Evolutionary conservation across 2,888 invertebrate species (phyloP).

Genomic region (Tiliacea aurago): DNA sequence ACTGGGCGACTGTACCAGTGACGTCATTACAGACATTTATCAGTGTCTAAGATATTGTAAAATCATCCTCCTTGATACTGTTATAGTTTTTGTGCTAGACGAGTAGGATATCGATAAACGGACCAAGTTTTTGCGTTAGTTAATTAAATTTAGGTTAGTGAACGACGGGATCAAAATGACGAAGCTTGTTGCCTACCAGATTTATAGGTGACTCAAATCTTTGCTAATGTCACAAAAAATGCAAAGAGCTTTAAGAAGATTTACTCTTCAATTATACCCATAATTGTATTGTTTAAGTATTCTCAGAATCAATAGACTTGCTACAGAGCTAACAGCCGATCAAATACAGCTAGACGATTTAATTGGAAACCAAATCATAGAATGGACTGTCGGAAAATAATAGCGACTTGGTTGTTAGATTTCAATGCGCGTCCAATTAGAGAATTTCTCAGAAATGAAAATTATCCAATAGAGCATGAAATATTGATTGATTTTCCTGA

Average conservation of each 20-base stretch:
- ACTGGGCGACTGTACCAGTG: slow-evolving; percentile 57
- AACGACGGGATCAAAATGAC: slow-evolving; percentile 16
- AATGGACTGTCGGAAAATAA: slow-evolving; percentile 11
- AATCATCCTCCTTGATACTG: slow-evolving; percentile 51
- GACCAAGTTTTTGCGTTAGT: slow-evolving; percentile 47
- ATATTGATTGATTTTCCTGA: neutral
- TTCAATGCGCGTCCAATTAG: slow-evolving; percentile 27
- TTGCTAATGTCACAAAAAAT: slow-evolving; percentile 22
- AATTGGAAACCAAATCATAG: slow-evolving; percentile 27
- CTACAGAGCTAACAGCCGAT: slow-evolving; percentile 2
- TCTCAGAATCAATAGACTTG: slow-evolving; percentile 28
- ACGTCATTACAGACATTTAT: slow-evolving; percentile 61
- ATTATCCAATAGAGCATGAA: neutral
- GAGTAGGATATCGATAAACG: slow-evolving; percentile 44
- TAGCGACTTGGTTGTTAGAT: slow-evolving; percentile 9
- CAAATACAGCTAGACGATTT: slow-evolving; percentile 16
- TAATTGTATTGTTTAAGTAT: slow-evolving; percentile 8
- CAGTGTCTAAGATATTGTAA: slow-evolving; percentile 47
- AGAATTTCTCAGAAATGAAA: slow-evolving; percentile 1
- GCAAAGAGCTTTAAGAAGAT: neutral
- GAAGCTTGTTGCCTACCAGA: slow-evolving; percentile 3
- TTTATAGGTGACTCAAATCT: slow-evolving; percentile 26
- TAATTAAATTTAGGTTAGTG: slow-evolving; percentile 26
- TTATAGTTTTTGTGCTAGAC: slow-evolving; percentile 45
- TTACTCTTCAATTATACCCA: slow-evolving; percentile 2